Base-by-base conservation (phyloP, 2,113 vertebrate species). In the Bubalus kerabau region DNA sequence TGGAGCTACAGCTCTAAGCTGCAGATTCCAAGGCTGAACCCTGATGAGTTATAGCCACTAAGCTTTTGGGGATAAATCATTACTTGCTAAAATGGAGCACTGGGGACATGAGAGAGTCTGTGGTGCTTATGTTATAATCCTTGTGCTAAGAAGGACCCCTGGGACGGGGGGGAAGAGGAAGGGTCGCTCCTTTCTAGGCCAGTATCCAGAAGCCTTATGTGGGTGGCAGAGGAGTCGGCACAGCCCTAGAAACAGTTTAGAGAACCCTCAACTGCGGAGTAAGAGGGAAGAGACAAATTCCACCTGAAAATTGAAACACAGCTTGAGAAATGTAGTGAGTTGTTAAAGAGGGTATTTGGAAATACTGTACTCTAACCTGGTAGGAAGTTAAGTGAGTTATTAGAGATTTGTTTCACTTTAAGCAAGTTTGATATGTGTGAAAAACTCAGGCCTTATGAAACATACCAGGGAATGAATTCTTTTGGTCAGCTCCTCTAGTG, bases 1-100 rank as follows among this genome's bases (percentile, higher is more conserved):
- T 90, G 71, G 84, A 96, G 46, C 13, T 94, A 2, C 11, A 59
- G 1, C 23, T 84, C 54, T 56, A 76, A 94, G 86, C 7, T 67
- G 26, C 52, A 71, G 91, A 86, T 82, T 94, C 85, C 60, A 87
- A 87, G 87, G 67, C 21, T 92, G 91, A 81, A n/a, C 54, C 52
- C 76, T 89, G 57, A 88, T 96, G 67, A 62, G 43, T 87, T 95
- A 59, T 1, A 85, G 19, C 64, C 50, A 28, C n/a, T 85, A 30
- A 59, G 43, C 84, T 86, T 95, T 95, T 82, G 32, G 23, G 85
- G 90, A 56, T 82, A 91, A 93, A 83, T 96, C 48, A 71, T 94
- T 94, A 59, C 64, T 96, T 96, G n/a, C 87, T 13, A 28, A 13
- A 94, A 36, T 86, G 76, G 52, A 82, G n/a, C 52, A 32, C 12